Percentiles rank a stretch among this genome's conserved stretches.
These are phyloP conservation scores for Myoxocephalus aenaeus DNA, from an alignment of 2,797 vertebrate species.

Conservation along the genomic window DNA sequence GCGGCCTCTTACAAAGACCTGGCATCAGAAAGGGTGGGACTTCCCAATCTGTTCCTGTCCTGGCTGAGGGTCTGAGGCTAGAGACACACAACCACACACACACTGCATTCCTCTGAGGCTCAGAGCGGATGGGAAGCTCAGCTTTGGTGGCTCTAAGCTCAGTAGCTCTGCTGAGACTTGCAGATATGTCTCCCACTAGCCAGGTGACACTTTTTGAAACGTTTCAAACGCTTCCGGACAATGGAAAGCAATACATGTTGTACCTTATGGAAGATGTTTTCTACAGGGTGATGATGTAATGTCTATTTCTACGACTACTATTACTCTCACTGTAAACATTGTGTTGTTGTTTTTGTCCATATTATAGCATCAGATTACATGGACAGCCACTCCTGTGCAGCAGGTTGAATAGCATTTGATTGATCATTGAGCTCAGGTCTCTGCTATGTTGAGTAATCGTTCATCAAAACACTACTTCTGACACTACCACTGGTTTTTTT, in stretches of 20 bases:
- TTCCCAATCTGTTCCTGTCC: slow-evolving; percentile 62
- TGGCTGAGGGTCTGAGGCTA: slow-evolving; percentile 63
- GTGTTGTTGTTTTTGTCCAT: slow-evolving; percentile 42
- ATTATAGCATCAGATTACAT: slow-evolving; percentile 33
- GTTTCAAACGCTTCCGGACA: slow-evolving; percentile 8
- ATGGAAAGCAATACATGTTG: background rate
- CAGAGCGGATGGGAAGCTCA: slow-evolving; percentile 68
- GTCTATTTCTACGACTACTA: background rate
- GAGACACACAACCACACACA: slow-evolving; percentile 62
- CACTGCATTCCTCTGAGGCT: slow-evolving; percentile 73
- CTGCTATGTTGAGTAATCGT: slow-evolving; percentile 44
- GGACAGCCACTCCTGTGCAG: slow-evolving; percentile 29
- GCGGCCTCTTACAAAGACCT: slow-evolving; percentile 61
- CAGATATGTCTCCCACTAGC: slow-evolving; percentile 52
- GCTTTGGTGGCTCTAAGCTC: slow-evolving; percentile 55
- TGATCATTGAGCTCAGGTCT: slow-evolving; percentile 37
- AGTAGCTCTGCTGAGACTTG: slow-evolving; percentile 66
- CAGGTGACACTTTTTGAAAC: slow-evolving; percentile 63
- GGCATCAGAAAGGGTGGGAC: slow-evolving; percentile 68
- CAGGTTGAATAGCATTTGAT: slow-evolving; percentile 47
- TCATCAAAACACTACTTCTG: slow-evolving; percentile 52
- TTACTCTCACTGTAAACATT: slow-evolving; percentile 29
- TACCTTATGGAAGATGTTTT: slow-evolving; percentile 7
- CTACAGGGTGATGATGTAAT: slow-evolving; percentile 3
- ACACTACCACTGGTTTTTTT: slow-evolving; percentile 31